These are phyloP conservation scores for Pipistrellus nathusii DNA, from an alignment of 2,797 vertebrate species.

Conservation along the genomic window DNA sequence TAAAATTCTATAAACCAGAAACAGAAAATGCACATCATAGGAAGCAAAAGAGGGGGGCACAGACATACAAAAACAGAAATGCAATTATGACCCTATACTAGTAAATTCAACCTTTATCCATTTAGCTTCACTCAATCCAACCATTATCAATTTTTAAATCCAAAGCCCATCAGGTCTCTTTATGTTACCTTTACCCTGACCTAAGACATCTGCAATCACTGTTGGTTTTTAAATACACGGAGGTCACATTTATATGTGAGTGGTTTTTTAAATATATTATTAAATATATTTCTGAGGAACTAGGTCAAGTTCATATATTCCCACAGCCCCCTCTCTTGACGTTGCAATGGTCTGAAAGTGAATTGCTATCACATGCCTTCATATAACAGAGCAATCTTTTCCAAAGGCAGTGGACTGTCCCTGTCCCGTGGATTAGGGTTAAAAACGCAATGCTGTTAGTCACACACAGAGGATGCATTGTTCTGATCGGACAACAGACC, in stretches of 20 bases:
- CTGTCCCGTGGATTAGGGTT: too few relatives aligned
- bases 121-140: neutral
- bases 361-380: neutral
- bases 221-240: neutral
- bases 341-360: neutral
- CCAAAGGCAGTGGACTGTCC: accelerated
- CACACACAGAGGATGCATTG: accelerated
- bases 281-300: neutral
- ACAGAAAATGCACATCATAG: accelerated
- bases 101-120: accelerated
- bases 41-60: neutral
- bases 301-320: accelerated
- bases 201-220: neutral
- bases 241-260: too few relatives aligned
- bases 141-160: neutral
- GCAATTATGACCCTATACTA: neutral
- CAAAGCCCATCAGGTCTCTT: neutral
- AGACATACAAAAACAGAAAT: neutral
- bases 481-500: neutral
- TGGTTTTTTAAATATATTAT: too few relatives aligned
- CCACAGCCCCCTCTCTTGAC: accelerated
- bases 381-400: neutral
- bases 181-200: neutral
- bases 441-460: neutral
- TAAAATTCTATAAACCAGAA: neutral